Evolutionary conservation across 2,888 invertebrate genomes (phyloP), one percentile per base, ranked within the genome.

Genomic region (Tipula lateralis): DNA sequence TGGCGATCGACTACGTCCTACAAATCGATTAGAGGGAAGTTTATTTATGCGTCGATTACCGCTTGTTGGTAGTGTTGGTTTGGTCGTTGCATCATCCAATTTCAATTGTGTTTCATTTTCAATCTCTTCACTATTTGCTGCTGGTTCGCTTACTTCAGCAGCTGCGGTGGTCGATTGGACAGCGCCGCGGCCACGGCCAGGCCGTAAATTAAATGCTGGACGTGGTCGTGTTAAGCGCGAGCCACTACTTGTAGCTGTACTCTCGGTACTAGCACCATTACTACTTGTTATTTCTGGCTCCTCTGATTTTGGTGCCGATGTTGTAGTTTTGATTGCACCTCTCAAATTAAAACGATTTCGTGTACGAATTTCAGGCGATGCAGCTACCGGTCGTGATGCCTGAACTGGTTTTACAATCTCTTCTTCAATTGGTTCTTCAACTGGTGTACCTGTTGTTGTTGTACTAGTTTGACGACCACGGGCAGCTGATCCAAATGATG

Each of bases 291-390:
- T 16, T 6, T 30, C 34, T 2, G 66, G 12, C 3, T 84, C 83
- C 2, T 82, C 84, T 0, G 84, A 81, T 19, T 84, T 84, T 82
- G 83, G 7, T 7, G 50, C 83, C 9, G 66, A 16, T 84, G 88
- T 88, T 32, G 88, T 86, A 9, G 88, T 87, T 19, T 89, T 88
- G 39, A 88, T 87, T n/a, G 88, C 87, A 19, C 89, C 89, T 16
- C 90, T 89, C 82, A 90, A 85, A 81, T 89, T 90, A 85, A 90
- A 90, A 81, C 90, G 90, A 86, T 90, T 90, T 82, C 90, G 90
- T 16, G 44, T 50, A 3, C 44, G 44, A 50, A 50, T 50, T 50
- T 50, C 44, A 7, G 44, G 44, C 7, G 44, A 50, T 16, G 44
- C 44, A 0, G 19, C 6, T 4, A 16, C 4, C 30, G 90, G 87